phyloP scores from a whole-genome alignment of 2,888 invertebrate genomes.

The Sinotaia quadrata region DNA sequence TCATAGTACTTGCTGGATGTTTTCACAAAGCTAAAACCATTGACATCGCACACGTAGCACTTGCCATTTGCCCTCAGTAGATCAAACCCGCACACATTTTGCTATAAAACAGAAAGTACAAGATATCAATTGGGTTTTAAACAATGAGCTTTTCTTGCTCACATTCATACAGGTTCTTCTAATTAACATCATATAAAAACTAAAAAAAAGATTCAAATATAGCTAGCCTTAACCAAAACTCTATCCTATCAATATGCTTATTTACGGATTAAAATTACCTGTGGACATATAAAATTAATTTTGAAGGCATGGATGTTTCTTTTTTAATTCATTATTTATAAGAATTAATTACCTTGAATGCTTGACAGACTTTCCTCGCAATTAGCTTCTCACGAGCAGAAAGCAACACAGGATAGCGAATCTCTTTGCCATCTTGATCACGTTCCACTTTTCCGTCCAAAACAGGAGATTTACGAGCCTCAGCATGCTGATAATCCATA shows the following conservation, averaged over 20 bases:
- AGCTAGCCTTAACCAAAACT: too few species aligned
- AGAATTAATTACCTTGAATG: slow-evolving; percentile 75
- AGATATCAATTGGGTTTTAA: too few species aligned
- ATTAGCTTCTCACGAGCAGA: slow-evolving; percentile 98
- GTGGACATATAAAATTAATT: too few species aligned
- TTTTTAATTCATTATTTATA: too few species aligned
- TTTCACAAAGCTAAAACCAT: slow-evolving; percentile 99
- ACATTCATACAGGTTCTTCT: too few species aligned
- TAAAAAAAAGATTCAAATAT: too few species aligned
- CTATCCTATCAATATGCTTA: too few species aligned
- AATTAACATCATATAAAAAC: too few species aligned
- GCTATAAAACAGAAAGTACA: slow-evolving; percentile 73
- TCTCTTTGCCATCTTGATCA: slow-evolving; percentile 96
- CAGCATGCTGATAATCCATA: slow-evolving; percentile 99
- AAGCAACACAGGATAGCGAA: slow-evolving; percentile 97
- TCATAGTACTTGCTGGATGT: slow-evolving; percentile 99
- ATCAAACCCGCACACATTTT: slow-evolving; percentile 99
- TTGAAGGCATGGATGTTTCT: too few species aligned
- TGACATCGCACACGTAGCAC: slow-evolving; percentile 99
- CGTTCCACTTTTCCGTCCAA: slow-evolving; percentile 98
- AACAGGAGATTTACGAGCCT: slow-evolving; percentile 98
- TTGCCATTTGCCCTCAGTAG: slow-evolving; percentile 96
- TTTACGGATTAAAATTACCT: too few species aligned
- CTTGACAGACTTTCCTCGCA: slow-evolving; percentile 92
- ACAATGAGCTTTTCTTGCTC: too few species aligned